phyloP scores from a whole-genome alignment of 1,140 invertebrate genomes.

The Drosophila athabasca region DNA sequence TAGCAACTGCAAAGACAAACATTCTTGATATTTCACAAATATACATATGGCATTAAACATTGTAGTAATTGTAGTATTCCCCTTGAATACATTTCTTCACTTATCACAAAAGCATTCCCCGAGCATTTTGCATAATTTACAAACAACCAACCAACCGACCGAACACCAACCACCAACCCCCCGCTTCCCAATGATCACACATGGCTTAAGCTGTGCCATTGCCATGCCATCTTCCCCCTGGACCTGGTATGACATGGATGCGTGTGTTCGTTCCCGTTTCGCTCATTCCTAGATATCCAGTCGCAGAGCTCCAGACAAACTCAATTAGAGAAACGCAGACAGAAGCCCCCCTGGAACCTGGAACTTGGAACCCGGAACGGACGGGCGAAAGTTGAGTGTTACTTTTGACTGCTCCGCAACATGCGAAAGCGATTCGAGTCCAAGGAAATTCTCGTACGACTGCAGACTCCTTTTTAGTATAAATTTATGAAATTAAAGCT shows the following conservation, averaged over 20 bases:
- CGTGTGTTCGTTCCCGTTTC: no score
- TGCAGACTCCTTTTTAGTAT: conserved; percentile 32
- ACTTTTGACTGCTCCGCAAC: conserved; percentile 52
- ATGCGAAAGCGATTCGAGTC: conserved; percentile 45
- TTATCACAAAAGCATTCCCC: conserved; percentile 27
- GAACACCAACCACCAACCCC: no score
- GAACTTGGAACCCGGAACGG: no score
- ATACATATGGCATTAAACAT: no score
- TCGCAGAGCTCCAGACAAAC: conserved; percentile 42
- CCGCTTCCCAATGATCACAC: conserved; percentile 2
- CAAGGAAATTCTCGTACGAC: conserved; percentile 19
- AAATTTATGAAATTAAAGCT: conserved; percentile 36
- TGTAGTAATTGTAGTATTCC: no score
- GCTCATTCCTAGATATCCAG: no score
- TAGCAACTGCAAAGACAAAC: no score
- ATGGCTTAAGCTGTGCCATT: conserved; percentile 28
- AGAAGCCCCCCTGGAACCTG: conserved; percentile 3
- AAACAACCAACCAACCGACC: no score
- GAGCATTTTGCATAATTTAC: conserved; percentile 49
- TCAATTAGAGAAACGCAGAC: conserved; percentile 55
- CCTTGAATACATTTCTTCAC: conserved; percentile 25
- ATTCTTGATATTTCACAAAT: no score
- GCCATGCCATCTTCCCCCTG: background rate
- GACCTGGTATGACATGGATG: no score
- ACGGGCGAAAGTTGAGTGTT: conserved; percentile 41